Evolutionary conservation across 2,113 vertebrate genomes (phyloP), one percentile per base, ranked within the genome.

Genomic region (Marmota flaviventris): DNA sequence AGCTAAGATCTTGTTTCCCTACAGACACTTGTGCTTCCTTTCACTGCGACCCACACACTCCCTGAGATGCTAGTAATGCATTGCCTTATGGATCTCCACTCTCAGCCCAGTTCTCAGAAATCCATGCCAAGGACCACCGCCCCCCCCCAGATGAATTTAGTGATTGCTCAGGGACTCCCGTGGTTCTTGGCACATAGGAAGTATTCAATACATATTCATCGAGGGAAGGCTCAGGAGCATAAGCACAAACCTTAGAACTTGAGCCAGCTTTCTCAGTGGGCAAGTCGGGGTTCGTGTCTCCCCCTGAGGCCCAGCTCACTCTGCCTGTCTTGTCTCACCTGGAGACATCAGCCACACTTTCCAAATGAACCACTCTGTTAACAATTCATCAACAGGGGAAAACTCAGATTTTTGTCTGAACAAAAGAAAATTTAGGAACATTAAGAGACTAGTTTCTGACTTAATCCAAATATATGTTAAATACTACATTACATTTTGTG

Each of bases 361-460:
- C 45, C 14, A 42, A 14, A 82, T 63, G 53, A 94, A 96, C 85
- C 70, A 29, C 48, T 91, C 37, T 37, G 86, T 56, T 48, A 93
- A 58, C 24, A 85, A 72, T 8, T 87, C 29, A 27, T 22, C 25
- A n/a, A 89, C 90, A 37, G 2, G 10, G 48, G n/a, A 29, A 53
- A 72, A 56, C 29, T 78, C 14, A 20, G 25, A n/a, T 32, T 27
- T 90, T 90, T 25, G 17, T 70, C 58, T 51, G 18, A 48, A 78
- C 20, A 48, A 82, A 94, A 27, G 53, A 78, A 82, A 70, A 63
- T 76, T 13, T 53, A 79, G 42, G 48, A 83, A 82, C 8, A 84
- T 37, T 53, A 42, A 70, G 56, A 61, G 32, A 1, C 6, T 29
- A 37, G 37, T 79, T 92, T 42, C 37, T 91, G 67, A 83, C 39